phyloP scores from a whole-genome alignment of 1,140 invertebrate species.

The Oppia nitens region DNA sequence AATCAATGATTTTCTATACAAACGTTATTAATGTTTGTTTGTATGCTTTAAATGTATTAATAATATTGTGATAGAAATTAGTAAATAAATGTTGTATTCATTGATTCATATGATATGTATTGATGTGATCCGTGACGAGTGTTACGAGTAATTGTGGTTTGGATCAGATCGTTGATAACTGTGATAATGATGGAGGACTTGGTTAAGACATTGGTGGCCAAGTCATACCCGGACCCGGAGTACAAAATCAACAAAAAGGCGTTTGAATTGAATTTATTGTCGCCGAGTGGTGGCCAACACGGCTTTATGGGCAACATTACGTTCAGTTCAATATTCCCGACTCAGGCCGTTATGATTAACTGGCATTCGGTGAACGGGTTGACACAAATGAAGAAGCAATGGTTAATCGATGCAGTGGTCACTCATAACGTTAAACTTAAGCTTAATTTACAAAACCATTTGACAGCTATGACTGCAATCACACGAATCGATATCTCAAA shows the following conservation, averaged over 20 bases:
- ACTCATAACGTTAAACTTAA: conserved; percentile 66
- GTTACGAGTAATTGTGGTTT: no score
- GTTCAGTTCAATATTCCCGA: conserved; percentile 52
- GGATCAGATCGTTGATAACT: no score
- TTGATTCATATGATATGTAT: no score
- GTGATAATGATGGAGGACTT: no score
- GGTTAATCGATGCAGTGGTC: conserved; percentile 63
- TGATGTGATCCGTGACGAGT: no score
- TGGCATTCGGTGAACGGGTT: conserved; percentile 63
- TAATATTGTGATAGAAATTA: no score
- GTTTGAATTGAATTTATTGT: conserved; percentile 34
- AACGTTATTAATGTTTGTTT: no score
- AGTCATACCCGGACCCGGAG: conserved; percentile 55
- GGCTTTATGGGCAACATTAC: conserved; percentile 18
- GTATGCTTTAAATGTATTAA: no score
- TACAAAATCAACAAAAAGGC: conserved; percentile 67
- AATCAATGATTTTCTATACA: no score
- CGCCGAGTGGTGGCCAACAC: conserved; percentile 15
- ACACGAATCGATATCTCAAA: conserved; percentile 85
- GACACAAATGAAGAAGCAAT: conserved; percentile 42
- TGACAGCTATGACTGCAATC: conserved; percentile 63
- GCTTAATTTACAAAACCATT: conserved; percentile 26
- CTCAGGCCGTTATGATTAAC: conserved; percentile 73
- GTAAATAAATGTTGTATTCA: no score
- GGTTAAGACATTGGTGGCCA: conserved; percentile 54